phyloP scores from a whole-genome alignment of 2,797 vertebrate species.

The Eutrigla gurnardus region DNA sequence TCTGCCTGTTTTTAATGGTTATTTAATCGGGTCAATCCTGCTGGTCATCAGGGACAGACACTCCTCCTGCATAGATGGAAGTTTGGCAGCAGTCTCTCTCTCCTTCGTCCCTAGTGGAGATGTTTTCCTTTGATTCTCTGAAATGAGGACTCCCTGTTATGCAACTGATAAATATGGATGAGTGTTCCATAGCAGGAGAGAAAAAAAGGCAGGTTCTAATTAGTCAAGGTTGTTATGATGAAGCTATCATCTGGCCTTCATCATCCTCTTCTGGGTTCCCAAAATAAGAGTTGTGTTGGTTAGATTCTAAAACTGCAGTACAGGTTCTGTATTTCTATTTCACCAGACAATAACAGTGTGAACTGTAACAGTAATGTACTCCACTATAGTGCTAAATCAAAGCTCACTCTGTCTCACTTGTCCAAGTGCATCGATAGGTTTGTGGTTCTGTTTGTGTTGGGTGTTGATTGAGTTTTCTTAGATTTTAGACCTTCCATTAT shows the following conservation, averaged over 20 bases:
- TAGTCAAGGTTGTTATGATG: conserved; percentile 55
- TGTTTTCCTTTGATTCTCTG: conserved; percentile 48
- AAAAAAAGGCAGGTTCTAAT: conserved; percentile 53
- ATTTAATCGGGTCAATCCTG: conserved; percentile 41
- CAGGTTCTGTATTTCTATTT: neutral
- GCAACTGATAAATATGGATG: conserved; percentile 73
- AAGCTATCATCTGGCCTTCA: conserved; percentile 21
- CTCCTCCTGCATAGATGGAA: conserved; percentile 24
- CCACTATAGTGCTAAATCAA: neutral
- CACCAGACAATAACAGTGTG: neutral
- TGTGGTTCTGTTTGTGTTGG: neutral
- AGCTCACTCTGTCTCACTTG: too few species aligned
- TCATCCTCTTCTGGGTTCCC: neutral
- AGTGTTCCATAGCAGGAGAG: conserved; percentile 50
- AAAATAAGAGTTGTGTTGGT: conserved; percentile 14
- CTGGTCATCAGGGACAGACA: conserved; percentile 35
- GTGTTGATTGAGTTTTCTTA: neutral
- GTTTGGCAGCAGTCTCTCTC: conserved; percentile 28
- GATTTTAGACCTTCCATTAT: neutral
- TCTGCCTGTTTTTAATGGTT: neutral
- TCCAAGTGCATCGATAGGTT: too few species aligned
- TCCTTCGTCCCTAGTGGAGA: conserved; percentile 37
- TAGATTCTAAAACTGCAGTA: neutral
- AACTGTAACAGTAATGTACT: neutral
- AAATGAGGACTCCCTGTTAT: conserved; percentile 55